These are phyloP conservation scores for Drosophila funebris DNA, from an alignment of 1,140 invertebrate genomes.

Conservation along the genomic window DNA sequence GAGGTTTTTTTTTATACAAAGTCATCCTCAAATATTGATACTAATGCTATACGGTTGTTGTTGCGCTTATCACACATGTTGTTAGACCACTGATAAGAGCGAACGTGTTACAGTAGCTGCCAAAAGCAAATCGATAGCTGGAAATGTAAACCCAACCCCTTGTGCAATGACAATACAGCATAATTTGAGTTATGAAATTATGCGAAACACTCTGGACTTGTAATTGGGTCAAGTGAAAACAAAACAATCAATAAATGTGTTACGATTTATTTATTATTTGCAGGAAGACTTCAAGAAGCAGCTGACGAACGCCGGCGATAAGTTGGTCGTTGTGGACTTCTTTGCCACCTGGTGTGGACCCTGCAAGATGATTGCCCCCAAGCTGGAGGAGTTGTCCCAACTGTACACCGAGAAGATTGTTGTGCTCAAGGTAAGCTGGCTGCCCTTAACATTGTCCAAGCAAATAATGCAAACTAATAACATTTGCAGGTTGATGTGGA, in stretches of 20 bases:
- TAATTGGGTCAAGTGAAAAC: background rate
- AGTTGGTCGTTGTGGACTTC: conserved; percentile 95
- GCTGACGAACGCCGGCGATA: conserved; percentile 90
- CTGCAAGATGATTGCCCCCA: conserved; percentile 96
- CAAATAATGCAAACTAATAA: background rate
- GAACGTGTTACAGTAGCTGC: conserved; percentile 26
- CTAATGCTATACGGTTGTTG: conserved; percentile 26
- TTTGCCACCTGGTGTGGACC: conserved; percentile 94
- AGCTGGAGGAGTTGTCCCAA: conserved; percentile 87
- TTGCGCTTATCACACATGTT: conserved; percentile 37
- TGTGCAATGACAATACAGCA: no score
- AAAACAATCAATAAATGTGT: conserved; percentile 20
- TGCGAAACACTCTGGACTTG: background rate
- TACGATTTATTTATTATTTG: conserved; percentile 62
- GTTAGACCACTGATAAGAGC: conserved; percentile 19
- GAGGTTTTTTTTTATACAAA: background rate
- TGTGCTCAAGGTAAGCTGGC: conserved; percentile 85
- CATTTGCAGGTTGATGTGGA: conserved; percentile 93
- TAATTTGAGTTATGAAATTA: background rate
- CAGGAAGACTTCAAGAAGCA: conserved; percentile 90
- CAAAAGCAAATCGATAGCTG: conserved; percentile 36
- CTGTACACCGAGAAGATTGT: conserved; percentile 85
- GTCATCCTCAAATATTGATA: conserved; percentile 5
- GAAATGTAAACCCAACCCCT: background rate
- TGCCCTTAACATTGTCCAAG: background rate